A percentile compares a stretch with the other conserved stretches of the same genome.
Conservation (phyloP, 2,888 invertebrate genomes). For the Theretra japonica region DNA sequence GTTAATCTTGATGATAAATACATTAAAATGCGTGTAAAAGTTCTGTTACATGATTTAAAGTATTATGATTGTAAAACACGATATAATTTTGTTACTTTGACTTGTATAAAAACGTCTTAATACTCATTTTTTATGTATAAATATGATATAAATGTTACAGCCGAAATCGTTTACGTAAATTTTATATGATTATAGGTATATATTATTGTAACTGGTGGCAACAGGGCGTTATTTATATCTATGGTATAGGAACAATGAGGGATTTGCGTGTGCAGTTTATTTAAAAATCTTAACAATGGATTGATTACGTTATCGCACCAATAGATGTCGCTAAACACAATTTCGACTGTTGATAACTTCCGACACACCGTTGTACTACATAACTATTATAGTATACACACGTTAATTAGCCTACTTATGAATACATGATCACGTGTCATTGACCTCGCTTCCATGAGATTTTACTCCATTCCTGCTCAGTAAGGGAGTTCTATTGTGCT, state of each 20-base stretch:
- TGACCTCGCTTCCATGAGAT: constrained; percentile 46
- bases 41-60: too few species aligned
- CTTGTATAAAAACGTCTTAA: neutral
- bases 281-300: too few species aligned
- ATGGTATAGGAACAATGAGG: too few species aligned
- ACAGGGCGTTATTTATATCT: too few species aligned
- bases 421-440: constrained; percentile 58
- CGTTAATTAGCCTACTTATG: neutral
- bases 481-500: constrained; percentile 56
- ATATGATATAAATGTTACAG: neutral
- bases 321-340: constrained; percentile 14
- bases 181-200: neutral
- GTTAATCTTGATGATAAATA: too few species aligned
- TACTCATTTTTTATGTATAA: neutral
- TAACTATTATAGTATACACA: constrained; percentile 6
- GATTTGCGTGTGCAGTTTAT: too few species aligned
- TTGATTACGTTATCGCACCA: neutral
- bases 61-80: neutral
- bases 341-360: constrained; percentile 1
- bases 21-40: too few species aligned
- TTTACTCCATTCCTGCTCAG: constrained; percentile 44
- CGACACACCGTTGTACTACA: constrained; percentile 16
- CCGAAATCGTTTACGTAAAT: neutral
- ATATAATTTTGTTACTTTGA: neutral
- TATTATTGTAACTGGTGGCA: too few species aligned